phyloP scores from a whole-genome alignment of 2,888 invertebrate genomes.

The Candidula unifasciata region DNA sequence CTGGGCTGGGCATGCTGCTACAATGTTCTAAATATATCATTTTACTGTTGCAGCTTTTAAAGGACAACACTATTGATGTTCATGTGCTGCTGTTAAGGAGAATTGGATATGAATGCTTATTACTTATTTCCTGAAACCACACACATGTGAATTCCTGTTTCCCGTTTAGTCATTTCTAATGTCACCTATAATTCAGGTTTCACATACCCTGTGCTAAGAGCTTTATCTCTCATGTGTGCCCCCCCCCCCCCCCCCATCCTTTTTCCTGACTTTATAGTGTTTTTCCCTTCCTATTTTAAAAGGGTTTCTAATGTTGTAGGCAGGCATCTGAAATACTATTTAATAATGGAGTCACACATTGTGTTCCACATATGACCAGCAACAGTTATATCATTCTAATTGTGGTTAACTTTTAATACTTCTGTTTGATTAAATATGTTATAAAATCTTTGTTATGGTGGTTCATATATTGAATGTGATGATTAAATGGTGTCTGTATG shows the following conservation, averaged over 20 bases:
- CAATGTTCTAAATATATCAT: slow-evolving; percentile 26
- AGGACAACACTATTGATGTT: neutral
- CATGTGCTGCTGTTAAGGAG: slow-evolving; percentile 4
- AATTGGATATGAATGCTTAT: neutral
- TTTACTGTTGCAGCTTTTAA: slow-evolving; percentile 26
- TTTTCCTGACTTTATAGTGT: no score
- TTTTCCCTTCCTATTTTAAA: no score
- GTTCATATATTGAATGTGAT: no score
- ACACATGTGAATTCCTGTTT: neutral
- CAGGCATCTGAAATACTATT: neutral
- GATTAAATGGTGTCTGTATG: no score
- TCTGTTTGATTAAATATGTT: no score
- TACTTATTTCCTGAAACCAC: neutral
- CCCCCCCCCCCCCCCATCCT: no score
- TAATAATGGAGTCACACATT: neutral
- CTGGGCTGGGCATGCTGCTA: neutral
- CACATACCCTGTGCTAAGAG: no score
- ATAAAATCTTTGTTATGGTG: no score
- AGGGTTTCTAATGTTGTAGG: neutral
- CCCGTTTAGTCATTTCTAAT: no score
- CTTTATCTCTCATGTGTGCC: no score
- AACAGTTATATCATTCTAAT: neutral
- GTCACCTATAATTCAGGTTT: no score
- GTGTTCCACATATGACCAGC: neutral
- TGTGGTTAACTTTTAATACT: no score